Conservation (phyloP, 2,888 invertebrate species). For the Cremastinae sp. region DNA sequence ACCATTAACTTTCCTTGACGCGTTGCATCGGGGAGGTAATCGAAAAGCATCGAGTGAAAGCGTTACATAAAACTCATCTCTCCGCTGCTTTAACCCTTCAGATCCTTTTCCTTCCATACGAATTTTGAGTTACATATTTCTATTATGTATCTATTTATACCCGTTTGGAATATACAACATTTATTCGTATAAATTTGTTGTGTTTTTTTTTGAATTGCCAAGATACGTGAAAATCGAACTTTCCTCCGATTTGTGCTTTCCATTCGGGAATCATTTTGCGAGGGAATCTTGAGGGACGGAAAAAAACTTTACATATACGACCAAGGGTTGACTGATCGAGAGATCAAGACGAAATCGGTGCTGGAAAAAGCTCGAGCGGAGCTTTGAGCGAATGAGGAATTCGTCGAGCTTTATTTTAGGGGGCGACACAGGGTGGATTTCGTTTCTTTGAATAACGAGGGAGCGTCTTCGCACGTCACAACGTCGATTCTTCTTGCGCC, state of each 20-base stretch:
- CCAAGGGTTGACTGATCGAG: conserved; percentile 68
- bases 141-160: too few relatives aligned
- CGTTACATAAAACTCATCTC: conserved; percentile 38
- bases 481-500: conserved; percentile 65
- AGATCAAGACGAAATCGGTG: conserved; percentile 68
- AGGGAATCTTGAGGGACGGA: background rate
- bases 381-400: conserved; percentile 48
- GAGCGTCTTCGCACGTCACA: conserved; percentile 65
- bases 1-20: conserved; percentile 64
- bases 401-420: conserved; percentile 20
- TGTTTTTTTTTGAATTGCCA: too few relatives aligned
- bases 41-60: conserved; percentile 64
- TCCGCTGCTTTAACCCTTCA: conserved; percentile 9
- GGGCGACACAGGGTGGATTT: background rate
- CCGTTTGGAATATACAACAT: too few relatives aligned
- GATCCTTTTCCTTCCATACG: conserved; percentile 30
- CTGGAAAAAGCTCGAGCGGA: conserved; percentile 30
- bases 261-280: background rate
- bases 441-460: conserved; percentile 66
- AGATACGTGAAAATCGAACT: too few relatives aligned
- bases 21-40: conserved; percentile 64
- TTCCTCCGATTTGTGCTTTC: too few relatives aligned
- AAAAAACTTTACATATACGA: background rate
- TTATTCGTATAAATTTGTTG: too few relatives aligned
- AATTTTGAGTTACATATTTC: background rate